Evolutionary conservation across 2,797 vertebrate species (phyloP).

Genomic region (Selene dorsalis): DNA sequence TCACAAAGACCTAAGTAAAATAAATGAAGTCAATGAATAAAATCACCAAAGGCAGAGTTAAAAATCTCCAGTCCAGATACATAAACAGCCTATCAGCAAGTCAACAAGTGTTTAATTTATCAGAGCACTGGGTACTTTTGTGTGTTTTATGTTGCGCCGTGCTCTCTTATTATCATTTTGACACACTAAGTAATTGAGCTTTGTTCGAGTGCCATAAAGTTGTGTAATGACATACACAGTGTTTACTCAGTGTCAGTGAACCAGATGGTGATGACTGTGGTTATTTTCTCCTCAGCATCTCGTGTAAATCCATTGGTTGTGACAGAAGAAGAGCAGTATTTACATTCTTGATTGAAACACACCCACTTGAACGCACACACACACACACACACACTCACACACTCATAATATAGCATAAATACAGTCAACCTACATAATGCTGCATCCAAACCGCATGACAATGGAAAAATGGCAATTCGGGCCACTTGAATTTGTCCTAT

Average conservation of each 20-base stretch:
- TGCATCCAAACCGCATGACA: constrained; percentile 61
- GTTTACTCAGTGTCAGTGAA: neutral
- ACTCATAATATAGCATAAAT: constrained; percentile 45
- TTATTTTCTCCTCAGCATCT: constrained; percentile 17
- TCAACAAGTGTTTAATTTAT: constrained; percentile 26
- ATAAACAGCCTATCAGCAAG: neutral
- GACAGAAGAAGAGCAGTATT: constrained; percentile 29
- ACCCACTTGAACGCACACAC: neutral
- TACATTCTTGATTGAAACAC: constrained; percentile 8
- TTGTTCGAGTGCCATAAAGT: neutral
- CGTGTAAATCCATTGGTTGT: constrained; percentile 26
- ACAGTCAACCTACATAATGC: constrained; percentile 60
- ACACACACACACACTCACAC: neutral
- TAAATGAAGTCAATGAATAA: too few relatives aligned
- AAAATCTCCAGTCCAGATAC: neutral
- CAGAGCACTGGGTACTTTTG: constrained; percentile 9
- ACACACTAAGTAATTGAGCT: constrained; percentile 25
- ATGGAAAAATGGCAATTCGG: constrained; percentile 63
- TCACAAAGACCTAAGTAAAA: too few relatives aligned
- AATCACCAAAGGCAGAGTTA: too few relatives aligned
- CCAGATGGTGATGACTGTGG: neutral
- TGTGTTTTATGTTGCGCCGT: neutral
- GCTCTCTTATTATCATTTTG: constrained; percentile 11
- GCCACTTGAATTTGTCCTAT: constrained; percentile 41
- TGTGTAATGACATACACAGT: constrained; percentile 18